Conservation (phyloP, 1,140 invertebrate genomes). For the Triops cancriformis region DNA sequence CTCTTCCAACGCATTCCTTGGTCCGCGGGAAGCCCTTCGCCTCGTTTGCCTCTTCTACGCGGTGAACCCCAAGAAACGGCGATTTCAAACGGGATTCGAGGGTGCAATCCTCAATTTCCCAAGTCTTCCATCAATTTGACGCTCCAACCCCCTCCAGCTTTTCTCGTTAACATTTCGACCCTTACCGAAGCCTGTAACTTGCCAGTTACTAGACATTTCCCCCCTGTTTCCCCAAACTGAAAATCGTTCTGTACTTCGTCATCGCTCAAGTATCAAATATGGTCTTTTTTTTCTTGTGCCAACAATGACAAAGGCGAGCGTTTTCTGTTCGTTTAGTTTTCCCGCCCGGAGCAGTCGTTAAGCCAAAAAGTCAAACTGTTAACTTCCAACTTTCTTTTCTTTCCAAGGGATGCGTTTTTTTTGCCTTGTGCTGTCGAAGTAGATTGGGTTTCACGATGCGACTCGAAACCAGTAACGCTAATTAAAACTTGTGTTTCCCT, state of each 20-base stretch:
- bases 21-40: constrained; percentile 1
- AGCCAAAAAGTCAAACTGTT: background rate
- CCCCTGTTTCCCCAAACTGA: background rate
- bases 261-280: background rate
- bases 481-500: background rate
- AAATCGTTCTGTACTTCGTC: too few relatives aligned
- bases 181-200: background rate
- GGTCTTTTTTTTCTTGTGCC: background rate
- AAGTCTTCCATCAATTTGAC: constrained; percentile 1
- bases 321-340: background rate
- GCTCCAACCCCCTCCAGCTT: constrained; percentile 8
- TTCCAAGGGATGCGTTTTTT: background rate
- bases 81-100: background rate
- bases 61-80: background rate
- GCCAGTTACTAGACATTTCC: background rate
- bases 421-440: background rate
- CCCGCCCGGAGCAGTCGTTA: background rate
- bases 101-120: constrained; percentile 9
- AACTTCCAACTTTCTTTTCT: background rate
- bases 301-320: background rate
- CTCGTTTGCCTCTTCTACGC: background rate
- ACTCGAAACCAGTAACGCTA: background rate
- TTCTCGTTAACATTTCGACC: constrained; percentile 14
- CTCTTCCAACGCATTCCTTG: background rate
- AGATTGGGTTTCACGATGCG: background rate